A percentile compares a stretch with the other conserved stretches of the same genome.
phyloP scores from a whole-genome alignment of 2,797 vertebrate genomes.

The Florisuga fusca region DNA sequence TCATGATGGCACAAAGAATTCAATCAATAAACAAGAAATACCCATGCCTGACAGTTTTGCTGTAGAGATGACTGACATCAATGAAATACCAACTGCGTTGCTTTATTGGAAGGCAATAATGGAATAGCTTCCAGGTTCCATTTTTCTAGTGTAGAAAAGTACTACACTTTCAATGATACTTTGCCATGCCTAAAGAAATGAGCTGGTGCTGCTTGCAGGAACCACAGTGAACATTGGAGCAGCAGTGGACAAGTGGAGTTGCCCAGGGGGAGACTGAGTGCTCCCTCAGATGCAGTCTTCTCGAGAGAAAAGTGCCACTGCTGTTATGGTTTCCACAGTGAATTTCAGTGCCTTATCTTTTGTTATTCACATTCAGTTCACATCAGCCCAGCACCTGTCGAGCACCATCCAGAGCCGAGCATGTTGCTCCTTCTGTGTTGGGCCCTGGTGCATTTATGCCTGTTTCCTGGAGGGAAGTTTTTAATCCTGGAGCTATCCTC shows the following conservation, averaged over 20 bases:
- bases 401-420: accelerated
- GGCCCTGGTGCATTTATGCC: accelerated
- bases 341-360: background rate
- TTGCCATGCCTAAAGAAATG: background rate
- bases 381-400: background rate
- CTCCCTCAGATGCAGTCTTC: background rate
- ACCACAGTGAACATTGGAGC: no score
- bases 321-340: accelerated
- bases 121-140: background rate
- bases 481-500: background rate
- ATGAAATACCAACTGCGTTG: background rate
- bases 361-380: background rate
- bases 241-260: background rate
- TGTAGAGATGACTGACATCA: background rate
- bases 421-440: background rate
- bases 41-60: background rate
- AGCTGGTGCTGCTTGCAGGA: background rate
- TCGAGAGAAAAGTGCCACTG: accelerated
- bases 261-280: no score
- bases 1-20: background rate
- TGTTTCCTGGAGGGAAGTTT: background rate
- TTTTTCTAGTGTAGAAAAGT: background rate
- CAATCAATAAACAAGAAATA: background rate
- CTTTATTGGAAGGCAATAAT: background rate
- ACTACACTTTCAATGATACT: background rate